Evolutionary conservation across 2,113 vertebrate species (phyloP).

Genomic region (Pachyramphus minor): DNA sequence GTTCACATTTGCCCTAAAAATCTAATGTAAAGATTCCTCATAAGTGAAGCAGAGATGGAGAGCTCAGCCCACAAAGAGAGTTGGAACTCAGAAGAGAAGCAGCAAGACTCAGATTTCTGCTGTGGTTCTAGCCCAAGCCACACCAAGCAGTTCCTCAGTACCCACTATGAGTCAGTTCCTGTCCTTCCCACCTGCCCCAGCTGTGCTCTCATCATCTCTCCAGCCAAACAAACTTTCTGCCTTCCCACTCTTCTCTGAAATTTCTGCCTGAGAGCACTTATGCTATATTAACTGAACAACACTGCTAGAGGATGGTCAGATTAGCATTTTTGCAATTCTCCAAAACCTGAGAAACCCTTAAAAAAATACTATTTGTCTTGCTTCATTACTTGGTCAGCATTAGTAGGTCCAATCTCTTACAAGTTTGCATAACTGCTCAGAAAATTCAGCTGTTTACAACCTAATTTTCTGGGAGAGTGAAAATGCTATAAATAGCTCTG

Average conservation of each 20-base stretch:
- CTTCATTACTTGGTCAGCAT: neutral
- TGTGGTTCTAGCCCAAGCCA: neutral
- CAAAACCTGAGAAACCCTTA: neutral
- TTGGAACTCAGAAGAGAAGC: neutral
- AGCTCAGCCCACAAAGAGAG: neutral
- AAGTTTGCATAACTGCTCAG: neutral
- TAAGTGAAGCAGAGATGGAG: neutral
- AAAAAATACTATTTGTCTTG: neutral
- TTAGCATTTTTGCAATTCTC: neutral
- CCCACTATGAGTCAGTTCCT: neutral
- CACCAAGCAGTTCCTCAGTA: neutral
- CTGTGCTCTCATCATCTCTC: neutral
- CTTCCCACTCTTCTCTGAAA: neutral
- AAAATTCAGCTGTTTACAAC: neutral
- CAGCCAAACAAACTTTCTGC: neutral
- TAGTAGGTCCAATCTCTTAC: neutral
- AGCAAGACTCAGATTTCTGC: neutral
- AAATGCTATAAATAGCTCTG: neutral
- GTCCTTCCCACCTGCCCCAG: neutral
- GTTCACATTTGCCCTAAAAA: rapidly evolving
- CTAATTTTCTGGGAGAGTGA: slow-evolving; percentile 12
- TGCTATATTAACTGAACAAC: neutral
- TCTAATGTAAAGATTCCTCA: neutral
- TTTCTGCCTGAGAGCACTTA: neutral
- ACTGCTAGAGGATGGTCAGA: neutral